phyloP scores from a whole-genome alignment of 1,140 invertebrate species.

The Philaenus spumarius region DNA sequence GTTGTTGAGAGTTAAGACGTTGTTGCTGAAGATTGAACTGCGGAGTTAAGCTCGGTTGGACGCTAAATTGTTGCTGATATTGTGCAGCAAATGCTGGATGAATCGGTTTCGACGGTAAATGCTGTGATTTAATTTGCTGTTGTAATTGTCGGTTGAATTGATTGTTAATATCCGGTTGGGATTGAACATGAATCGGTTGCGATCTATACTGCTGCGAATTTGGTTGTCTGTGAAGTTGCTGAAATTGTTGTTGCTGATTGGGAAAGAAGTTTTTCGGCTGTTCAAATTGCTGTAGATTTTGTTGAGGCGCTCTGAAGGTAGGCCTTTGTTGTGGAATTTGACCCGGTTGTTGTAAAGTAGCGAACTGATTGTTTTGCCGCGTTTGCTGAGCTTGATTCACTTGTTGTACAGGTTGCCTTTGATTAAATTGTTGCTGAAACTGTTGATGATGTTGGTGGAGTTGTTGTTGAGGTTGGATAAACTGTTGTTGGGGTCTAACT shows the following conservation, averaged over 20 bases:
- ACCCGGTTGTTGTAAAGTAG: conserved; percentile 34
- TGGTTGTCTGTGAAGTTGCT: conserved; percentile 15
- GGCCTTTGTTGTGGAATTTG: conserved; percentile 39
- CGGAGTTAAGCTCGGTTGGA: conserved; percentile 24
- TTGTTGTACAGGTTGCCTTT: conserved; percentile 22
- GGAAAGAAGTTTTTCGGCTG: conserved; percentile 16
- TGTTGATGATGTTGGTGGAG: conserved; percentile 26
- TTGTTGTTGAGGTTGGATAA: conserved; percentile 35
- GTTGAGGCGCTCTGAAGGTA: conserved; percentile 36
- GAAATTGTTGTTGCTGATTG: conserved; percentile 19
- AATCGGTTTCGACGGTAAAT: conserved; percentile 14
- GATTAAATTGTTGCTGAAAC: conserved; percentile 20
- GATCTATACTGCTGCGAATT: conserved; percentile 14
- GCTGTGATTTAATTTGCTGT: conserved; percentile 18
- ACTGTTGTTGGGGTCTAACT: conserved; percentile 13
- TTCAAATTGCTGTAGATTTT: conserved; percentile 37
- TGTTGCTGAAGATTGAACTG: conserved; percentile 28
- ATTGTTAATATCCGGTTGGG: conserved; percentile 6
- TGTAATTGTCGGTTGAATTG: conserved; percentile 22
- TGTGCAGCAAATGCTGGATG: conserved; percentile 25
- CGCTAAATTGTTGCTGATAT: conserved; percentile 24
- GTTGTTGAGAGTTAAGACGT: conserved; percentile 21
- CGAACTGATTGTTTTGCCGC: conserved; percentile 27
- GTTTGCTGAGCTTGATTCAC: not conserved
- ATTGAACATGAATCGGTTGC: conserved; percentile 21